Evolutionary conservation across 2,797 vertebrate genomes (phyloP).

Genomic region (Kryptolebias ocellatus): DNA sequence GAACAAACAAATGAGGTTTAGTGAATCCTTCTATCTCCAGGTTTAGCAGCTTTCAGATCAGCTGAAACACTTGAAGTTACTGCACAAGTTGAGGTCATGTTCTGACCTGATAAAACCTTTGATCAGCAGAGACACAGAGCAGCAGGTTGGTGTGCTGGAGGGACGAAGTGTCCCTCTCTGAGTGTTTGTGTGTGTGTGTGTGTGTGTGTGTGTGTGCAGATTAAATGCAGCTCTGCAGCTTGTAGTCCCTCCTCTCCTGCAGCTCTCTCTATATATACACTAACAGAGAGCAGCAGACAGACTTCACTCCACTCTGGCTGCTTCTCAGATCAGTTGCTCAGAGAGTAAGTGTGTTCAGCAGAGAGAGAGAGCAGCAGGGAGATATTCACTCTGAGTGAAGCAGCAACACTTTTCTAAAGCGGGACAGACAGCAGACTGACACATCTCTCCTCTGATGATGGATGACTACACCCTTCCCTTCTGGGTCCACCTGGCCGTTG

Average conservation of each 20-base stretch:
- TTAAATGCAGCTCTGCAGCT: slow-evolving; percentile 71
- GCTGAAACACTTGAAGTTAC: neutral
- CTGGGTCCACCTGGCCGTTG: slow-evolving; percentile 79
- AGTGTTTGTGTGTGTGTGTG: slow-evolving; percentile 18
- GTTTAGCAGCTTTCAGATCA: slow-evolving; percentile 1
- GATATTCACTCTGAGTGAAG: slow-evolving; percentile 1
- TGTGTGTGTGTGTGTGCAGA: slow-evolving; percentile 74
- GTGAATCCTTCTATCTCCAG: neutral
- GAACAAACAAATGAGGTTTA: too few relatives aligned
- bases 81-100: neutral
- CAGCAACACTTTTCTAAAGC: neutral
- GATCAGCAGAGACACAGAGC: neutral
- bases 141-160: neutral
- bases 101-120: slow-evolving; percentile 11
- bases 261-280: slow-evolving; percentile 77
- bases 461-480: slow-evolving; percentile 78
- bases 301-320: slow-evolving; percentile 47
- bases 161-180: too few relatives aligned
- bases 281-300: slow-evolving; percentile 40
- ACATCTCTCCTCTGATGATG: slow-evolving; percentile 56
- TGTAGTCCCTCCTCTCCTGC: slow-evolving; percentile 75
- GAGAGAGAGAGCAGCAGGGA: slow-evolving; percentile 50
- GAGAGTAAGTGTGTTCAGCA: slow-evolving; percentile 44
- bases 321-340: slow-evolving; percentile 14
- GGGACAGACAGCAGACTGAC: neutral